A percentile compares a stretch with the other conserved stretches of the same genome.
Evolutionary conservation across 1,140 invertebrate species (phyloP).

Genomic region (Onthophagus taurus): DNA sequence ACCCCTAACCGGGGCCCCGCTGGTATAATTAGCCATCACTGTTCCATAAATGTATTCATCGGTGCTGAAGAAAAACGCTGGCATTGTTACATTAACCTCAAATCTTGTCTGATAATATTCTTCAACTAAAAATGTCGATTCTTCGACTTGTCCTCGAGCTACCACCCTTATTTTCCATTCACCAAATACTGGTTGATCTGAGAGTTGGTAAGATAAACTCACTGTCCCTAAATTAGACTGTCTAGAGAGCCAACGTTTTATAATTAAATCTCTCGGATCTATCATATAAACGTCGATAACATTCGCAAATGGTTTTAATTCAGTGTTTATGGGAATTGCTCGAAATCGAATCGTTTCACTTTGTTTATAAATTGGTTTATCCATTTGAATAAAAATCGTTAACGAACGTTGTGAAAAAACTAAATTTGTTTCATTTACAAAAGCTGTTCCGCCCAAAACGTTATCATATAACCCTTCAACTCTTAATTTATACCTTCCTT

Average conservation of each 20-base stretch:
- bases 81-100: constrained; percentile 93
- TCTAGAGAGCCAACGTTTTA: constrained; percentile 80
- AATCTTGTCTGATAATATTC: constrained; percentile 91
- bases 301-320: constrained; percentile 77
- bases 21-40: constrained; percentile 90
- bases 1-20: constrained; percentile 69
- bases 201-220: constrained; percentile 79
- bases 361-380: constrained; percentile 93
- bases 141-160: constrained; percentile 79
- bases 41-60: constrained; percentile 73
- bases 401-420: constrained; percentile 80
- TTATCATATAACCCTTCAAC: constrained; percentile 83
- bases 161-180: constrained; percentile 84
- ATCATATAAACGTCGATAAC: constrained; percentile 84
- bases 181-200: constrained; percentile 85
- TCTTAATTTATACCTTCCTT: constrained; percentile 73
- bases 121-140: constrained; percentile 78
- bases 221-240: constrained; percentile 85
- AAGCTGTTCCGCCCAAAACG: constrained; percentile 73
- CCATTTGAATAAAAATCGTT: constrained; percentile 91
- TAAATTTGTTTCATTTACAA: constrained; percentile 71
- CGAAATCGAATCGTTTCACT: constrained; percentile 83
- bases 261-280: constrained; percentile 75
- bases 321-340: constrained; percentile 80
- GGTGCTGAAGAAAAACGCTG: constrained; percentile 82